Percentiles rank a stretch among this genome's conserved stretches.
phyloP scores from a whole-genome alignment of 37 sponge, comb jelly and placozoan genomes.

The Petrosia ficiformis region DNA sequence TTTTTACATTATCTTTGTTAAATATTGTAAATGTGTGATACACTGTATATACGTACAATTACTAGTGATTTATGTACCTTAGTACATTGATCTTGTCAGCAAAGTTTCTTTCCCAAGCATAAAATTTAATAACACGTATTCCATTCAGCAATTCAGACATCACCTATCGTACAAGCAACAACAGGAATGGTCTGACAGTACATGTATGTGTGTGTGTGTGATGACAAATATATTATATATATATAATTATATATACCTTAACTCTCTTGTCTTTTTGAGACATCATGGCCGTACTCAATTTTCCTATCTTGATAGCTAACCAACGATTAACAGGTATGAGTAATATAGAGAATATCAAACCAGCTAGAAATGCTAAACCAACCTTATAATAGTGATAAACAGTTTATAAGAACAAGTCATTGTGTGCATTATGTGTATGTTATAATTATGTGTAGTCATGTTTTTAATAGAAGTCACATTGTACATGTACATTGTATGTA shows the following conservation, averaged over 20 bases:
- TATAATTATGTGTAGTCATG: too few relatives aligned
- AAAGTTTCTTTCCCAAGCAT: constrained; percentile 90
- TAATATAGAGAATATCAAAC: constrained; percentile 77
- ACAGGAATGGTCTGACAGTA: background rate
- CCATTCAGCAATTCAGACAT: constrained; percentile 89
- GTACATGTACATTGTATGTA: too few relatives aligned
- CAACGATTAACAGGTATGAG: constrained; percentile 91
- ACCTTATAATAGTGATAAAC: constrained; percentile 53
- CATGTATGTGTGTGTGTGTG: background rate
- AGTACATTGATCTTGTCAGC: constrained; percentile 50
- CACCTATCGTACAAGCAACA: constrained; percentile 26
- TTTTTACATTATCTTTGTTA: too few relatives aligned
- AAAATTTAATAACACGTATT: constrained; percentile 92
- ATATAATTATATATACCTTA: constrained; percentile 41
- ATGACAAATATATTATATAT: background rate
- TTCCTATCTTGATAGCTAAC: constrained; percentile 90
- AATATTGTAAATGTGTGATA: too few relatives aligned
- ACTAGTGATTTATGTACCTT: too few relatives aligned
- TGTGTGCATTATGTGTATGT: background rate
- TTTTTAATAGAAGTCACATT: too few relatives aligned
- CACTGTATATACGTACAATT: too few relatives aligned
- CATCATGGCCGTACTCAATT: constrained; percentile 85
- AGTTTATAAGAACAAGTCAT: background rate
- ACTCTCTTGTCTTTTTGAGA: constrained; percentile 89
- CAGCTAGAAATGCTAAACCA: constrained; percentile 89